phyloP scores from a whole-genome alignment of 2,797 vertebrate species.

The Cottoperca gobio region DNA sequence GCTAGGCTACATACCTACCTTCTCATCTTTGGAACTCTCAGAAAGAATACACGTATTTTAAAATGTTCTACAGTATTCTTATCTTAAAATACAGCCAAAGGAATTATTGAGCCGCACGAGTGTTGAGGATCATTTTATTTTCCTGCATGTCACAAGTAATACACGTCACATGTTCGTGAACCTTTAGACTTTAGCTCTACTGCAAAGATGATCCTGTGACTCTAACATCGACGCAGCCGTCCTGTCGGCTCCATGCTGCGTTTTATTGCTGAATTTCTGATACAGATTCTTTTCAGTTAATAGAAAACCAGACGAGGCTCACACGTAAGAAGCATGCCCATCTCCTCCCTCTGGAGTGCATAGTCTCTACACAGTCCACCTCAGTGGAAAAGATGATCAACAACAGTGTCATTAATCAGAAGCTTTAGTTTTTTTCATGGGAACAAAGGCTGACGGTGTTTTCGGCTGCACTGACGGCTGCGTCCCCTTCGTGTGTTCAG shows the following conservation, averaged over 20 bases:
- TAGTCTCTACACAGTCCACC: constrained; percentile 84
- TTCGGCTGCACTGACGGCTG: constrained; percentile 46
- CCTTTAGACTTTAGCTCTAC: neutral
- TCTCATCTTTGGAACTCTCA: no score
- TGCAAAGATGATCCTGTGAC: neutral
- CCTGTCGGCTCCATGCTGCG: constrained; percentile 88
- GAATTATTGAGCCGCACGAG: neutral
- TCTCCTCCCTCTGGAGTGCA: constrained; percentile 86
- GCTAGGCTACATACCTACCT: no score
- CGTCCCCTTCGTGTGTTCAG: no score
- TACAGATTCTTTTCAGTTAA: constrained; percentile 71
- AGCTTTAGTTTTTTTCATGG: constrained; percentile 39
- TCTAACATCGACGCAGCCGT: constrained; percentile 32
- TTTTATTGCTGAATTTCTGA: constrained; percentile 88
- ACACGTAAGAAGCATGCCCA: constrained; percentile 82
- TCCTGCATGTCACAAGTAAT: no score
- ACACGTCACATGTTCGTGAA: no score
- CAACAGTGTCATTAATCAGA: constrained; percentile 58
- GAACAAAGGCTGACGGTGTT: constrained; percentile 55
- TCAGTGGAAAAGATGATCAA: constrained; percentile 72
- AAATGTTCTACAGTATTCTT: no score
- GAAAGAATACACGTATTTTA: no score
- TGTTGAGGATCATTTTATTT: no score
- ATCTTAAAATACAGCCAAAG: neutral
- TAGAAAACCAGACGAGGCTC: constrained; percentile 87